These are phyloP conservation scores for Balanococcus diminutus DNA, from an alignment of 2,888 invertebrate genomes.

Conservation along the genomic window DNA sequence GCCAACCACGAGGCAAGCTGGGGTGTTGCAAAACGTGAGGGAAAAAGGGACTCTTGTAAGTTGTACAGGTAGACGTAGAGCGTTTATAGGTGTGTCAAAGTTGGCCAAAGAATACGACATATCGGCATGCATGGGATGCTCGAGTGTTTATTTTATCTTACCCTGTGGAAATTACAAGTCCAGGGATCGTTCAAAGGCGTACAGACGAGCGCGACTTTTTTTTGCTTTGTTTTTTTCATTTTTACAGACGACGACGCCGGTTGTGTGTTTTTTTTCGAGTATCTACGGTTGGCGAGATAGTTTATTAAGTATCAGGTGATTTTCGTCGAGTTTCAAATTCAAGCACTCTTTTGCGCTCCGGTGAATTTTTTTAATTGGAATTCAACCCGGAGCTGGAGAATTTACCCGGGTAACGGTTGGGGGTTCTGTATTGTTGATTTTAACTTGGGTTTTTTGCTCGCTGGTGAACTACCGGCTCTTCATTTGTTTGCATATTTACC, in stretches of 20 bases:
- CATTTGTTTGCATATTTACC: not conserved
- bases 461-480: not conserved
- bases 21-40: not conserved
- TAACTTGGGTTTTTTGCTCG: not conserved
- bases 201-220: not conserved
- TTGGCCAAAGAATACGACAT: constrained; percentile 33
- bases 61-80: constrained; percentile 24
- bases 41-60: not conserved
- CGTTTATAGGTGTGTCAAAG: constrained; percentile 38
- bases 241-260: not conserved
- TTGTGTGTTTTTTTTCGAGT: not conserved
- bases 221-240: not conserved
- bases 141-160: constrained; percentile 8
- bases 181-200: not conserved
- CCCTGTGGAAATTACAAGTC: not conserved
- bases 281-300: not conserved
- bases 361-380: constrained; percentile 38
- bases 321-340: constrained; percentile 17
- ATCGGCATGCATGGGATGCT: constrained; percentile 25
- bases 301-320: constrained; percentile 36
- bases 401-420: too few species aligned
- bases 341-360: constrained; percentile 25
- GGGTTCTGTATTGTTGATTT: not conserved
- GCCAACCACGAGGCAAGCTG: not conserved
- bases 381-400: not conserved